Percentiles rank a stretch among this genome's conserved stretches.
Conservation (phyloP, 2,888 invertebrate genomes). For the Rhyacophila evoluta region DNA sequence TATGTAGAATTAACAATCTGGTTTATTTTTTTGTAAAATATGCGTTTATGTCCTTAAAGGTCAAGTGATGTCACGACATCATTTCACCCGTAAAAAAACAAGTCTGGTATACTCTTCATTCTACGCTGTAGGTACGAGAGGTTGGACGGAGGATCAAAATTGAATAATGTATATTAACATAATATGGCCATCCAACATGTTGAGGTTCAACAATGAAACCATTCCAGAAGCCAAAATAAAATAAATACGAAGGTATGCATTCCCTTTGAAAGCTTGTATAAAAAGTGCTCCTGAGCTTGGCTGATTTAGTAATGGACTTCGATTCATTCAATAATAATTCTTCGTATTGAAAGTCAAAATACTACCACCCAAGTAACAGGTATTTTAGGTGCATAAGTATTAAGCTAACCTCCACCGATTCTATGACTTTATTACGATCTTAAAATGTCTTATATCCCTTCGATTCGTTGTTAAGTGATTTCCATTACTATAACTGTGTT, state of each 20-base stretch:
- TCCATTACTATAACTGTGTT: too few relatives aligned
- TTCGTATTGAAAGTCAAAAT: background rate
- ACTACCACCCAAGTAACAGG: slow-evolving; percentile 16
- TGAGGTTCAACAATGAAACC: background rate
- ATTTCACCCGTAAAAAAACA: too few relatives aligned
- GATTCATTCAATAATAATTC: background rate
- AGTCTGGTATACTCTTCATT: too few relatives aligned
- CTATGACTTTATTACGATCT: too few relatives aligned
- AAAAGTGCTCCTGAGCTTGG: slow-evolving; percentile 32
- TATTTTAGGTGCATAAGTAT: too few relatives aligned
- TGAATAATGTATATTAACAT: background rate
- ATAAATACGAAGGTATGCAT: background rate
- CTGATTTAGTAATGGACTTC: slow-evolving; percentile 44
- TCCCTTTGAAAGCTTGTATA: background rate
- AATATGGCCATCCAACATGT: background rate
- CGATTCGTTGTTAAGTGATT: too few relatives aligned
- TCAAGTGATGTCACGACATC: too few relatives aligned
- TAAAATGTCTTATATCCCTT: too few relatives aligned
- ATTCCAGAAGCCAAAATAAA: background rate
- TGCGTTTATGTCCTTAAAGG: too few relatives aligned
- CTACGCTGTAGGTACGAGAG: background rate
- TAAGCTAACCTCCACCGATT: too few relatives aligned
- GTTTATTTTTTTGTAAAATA: too few relatives aligned
- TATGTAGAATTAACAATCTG: too few relatives aligned
- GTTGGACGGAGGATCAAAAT: background rate